These are phyloP conservation scores for Halocynthia aurantium DNA, from an alignment of 23 tunicate genomes.

Conservation along the genomic window DNA sequence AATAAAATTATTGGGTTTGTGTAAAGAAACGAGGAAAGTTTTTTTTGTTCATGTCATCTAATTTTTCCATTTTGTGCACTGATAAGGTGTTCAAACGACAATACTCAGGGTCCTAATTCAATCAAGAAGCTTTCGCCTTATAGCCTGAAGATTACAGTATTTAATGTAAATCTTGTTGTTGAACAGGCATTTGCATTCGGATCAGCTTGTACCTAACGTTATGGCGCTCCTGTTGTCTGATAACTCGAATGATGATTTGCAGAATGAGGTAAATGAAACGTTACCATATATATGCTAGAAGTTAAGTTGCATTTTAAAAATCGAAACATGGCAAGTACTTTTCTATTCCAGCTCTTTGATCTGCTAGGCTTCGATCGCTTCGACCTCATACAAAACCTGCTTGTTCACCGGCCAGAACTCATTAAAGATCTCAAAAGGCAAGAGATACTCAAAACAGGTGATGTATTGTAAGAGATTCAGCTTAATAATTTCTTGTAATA, in stretches of 20 bases:
- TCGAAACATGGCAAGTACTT: background rate
- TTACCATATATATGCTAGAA: no score
- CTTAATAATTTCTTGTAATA: no score
- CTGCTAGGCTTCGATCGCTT: conserved; percentile 81
- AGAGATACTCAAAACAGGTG: conserved; percentile 18
- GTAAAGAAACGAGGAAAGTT: no score
- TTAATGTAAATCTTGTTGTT: no score
- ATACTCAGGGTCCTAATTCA: conserved; percentile 17
- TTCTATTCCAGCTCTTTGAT: conserved; percentile 69
- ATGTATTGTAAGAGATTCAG: no score
- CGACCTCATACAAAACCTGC: conserved; percentile 65
- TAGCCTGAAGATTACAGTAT: background rate
- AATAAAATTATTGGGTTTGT: no score
- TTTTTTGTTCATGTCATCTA: no score
- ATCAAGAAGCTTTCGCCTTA: conserved; percentile 3
- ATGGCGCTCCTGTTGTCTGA: conserved; percentile 41
- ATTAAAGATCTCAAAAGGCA: conserved; percentile 40
- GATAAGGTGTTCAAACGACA: no score
- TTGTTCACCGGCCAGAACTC: conserved; percentile 39
- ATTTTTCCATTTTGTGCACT: no score
- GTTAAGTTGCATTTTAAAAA: background rate
- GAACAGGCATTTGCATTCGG: conserved; percentile 31
- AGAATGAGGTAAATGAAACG: conserved; percentile 50
- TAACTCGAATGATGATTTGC: conserved; percentile 50
- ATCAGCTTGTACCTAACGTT: conserved; percentile 11